These are phyloP conservation scores for Urocyon cinereoargenteus DNA, from an alignment of 2,797 vertebrate species.

Conservation along the genomic window DNA sequence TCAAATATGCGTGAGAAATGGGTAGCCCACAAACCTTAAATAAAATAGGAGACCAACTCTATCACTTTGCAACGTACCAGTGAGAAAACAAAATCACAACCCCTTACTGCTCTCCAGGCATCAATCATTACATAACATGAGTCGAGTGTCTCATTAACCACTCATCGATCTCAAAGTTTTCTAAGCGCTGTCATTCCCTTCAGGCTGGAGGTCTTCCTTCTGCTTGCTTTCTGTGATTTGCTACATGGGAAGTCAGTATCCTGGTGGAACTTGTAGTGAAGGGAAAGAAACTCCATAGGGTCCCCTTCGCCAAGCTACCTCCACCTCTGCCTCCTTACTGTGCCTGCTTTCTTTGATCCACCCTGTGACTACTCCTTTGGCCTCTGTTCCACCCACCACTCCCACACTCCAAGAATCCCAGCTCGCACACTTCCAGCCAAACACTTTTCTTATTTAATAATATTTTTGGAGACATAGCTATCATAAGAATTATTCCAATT, in stretches of 20 bases:
- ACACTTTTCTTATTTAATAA: conserved; percentile 52
- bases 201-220: neutral
- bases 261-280: neutral
- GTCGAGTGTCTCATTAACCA: neutral
- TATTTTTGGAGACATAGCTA: conserved; percentile 51
- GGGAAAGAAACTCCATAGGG: neutral
- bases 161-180: conserved; percentile 2
- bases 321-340: neutral
- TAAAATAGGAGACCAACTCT: neutral
- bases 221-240: neutral
- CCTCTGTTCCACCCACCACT: neutral
- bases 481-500: conserved; percentile 48
- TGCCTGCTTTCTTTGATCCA: conserved; percentile 20
- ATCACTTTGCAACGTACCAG: neutral
- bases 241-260: neutral
- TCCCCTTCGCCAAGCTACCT: neutral
- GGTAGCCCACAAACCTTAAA: neutral
- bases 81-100: neutral
- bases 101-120: neutral
- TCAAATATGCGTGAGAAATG: neutral
- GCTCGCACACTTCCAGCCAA: conserved; percentile 48
- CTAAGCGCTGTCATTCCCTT: neutral
- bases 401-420: neutral
- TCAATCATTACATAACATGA: conserved; percentile 6
- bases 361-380: conserved; percentile 8